phyloP scores from a whole-genome alignment of 2,113 vertebrate genomes.

The Brachionichthys hirsutus region DNA sequence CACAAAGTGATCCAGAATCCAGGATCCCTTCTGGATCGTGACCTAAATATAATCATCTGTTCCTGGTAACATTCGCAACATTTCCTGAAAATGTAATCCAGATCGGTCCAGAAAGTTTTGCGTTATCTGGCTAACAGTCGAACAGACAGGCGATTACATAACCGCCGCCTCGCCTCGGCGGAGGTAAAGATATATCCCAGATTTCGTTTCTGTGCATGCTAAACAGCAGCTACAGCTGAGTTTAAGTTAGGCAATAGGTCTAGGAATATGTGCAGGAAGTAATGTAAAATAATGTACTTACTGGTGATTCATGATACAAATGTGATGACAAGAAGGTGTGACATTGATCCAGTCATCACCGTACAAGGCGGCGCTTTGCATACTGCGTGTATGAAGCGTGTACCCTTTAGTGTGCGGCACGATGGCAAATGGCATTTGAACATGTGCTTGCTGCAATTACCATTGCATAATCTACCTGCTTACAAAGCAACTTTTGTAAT shows the following conservation, averaged over 20 bases:
- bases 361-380: conserved; percentile 27
- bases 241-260: conserved; percentile 11
- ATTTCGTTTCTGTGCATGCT: neutral
- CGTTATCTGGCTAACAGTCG: too few relatives aligned
- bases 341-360: conserved; percentile 10
- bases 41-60: too few relatives aligned
- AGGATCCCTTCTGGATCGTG: too few relatives aligned
- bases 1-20: too few relatives aligned
- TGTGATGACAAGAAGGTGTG: neutral
- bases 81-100: too few relatives aligned
- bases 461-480: conserved; percentile 75
- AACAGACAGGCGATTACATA: too few relatives aligned
- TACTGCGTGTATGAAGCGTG: conserved; percentile 33
- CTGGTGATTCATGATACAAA: conserved; percentile 55
- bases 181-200: too few relatives aligned
- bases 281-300: conserved; percentile 49
- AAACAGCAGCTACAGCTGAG: neutral
- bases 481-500: conserved; percentile 81
- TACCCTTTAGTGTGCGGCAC: conserved; percentile 45
- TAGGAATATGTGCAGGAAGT: conserved; percentile 2
- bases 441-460: conserved; percentile 67
- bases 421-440: conserved; percentile 71
- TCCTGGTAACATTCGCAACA: too few relatives aligned
- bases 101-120: too few relatives aligned
- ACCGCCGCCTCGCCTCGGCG: too few relatives aligned